Evolutionary conservation across 2,797 vertebrate species (phyloP).

Genomic region (Bovichtus diacanthus): DNA sequence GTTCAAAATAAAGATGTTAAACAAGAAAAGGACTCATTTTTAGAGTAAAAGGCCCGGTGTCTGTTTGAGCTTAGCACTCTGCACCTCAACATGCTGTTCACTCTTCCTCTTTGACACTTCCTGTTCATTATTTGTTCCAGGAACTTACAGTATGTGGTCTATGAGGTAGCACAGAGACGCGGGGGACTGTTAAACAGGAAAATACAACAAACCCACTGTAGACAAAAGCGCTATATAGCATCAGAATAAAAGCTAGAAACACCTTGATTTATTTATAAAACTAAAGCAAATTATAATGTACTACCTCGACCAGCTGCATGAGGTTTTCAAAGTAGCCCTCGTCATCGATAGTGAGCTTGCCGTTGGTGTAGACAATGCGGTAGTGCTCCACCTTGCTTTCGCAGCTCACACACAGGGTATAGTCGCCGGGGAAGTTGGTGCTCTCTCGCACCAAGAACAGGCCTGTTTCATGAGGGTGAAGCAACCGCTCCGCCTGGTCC

Average conservation of each 20-base stretch:
- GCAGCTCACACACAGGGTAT: conserved; percentile 97
- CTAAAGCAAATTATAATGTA: neutral
- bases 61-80: conserved; percentile 55
- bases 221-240: neutral
- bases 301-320: conserved; percentile 99
- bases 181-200: conserved; percentile 39
- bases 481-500: conserved; percentile 91
- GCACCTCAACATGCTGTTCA: conserved; percentile 56
- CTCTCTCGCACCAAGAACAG: conserved; percentile 97
- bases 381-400: conserved; percentile 99
- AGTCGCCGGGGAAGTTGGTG: conserved; percentile 98
- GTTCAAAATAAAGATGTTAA: conserved; percentile 11
- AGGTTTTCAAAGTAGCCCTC: conserved; percentile 97
- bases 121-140: conserved; percentile 85
- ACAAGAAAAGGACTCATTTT: conserved; percentile 25
- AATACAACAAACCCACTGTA: conserved; percentile 13
- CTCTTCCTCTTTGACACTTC: conserved; percentile 85
- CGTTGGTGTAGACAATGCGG: conserved; percentile 93
- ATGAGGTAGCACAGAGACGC: conserved; percentile 43
- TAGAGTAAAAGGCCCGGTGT: conserved; percentile 3
- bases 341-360: conserved; percentile 96
- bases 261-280: conserved; percentile 4
- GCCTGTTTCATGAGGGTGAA: conserved; percentile 92
- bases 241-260: neutral
- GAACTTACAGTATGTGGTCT: conserved; percentile 76